Base-by-base conservation (phyloP, 2,113 vertebrate species). In the Scomber japonicus region DNA sequence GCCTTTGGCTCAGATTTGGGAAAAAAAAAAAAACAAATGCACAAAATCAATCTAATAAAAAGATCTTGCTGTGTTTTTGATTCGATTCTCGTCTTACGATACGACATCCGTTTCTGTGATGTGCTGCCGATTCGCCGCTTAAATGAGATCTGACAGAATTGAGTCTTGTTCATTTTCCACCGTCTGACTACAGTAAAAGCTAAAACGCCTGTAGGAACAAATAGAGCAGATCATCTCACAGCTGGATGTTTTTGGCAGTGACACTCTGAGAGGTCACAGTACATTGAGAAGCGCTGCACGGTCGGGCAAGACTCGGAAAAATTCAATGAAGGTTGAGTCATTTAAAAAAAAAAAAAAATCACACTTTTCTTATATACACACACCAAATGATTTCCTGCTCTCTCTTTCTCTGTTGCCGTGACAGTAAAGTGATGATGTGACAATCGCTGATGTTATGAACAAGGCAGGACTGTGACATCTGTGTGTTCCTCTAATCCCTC, bases 161-260 rank as follows among this genome's bases (percentile, higher is more conserved):
- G 35, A 79, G 68, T 54, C 73, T 48, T 83, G 75, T 82, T 86
- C 45, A 53, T 75, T 86, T 85, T 76, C 80, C 80, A 82, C 60
- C 66, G 56, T 61, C 64, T 75, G 70, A 87, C 63, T 60, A 83
- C 68, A 59, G 75, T 48, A 80, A 86, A 78, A 2, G 40, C 75
- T 68, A 21, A 61, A 78, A 78, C 13, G 50, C 75, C 72, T 75
- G 21, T 16, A 60, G 72, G 78, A 88, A 81, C 78, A 82, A 82
- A 80, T 4, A 44, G 61, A 71, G 74, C 46, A 3, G 69, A 86
- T 86, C 82, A 21, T 71, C 81, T 85, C 89, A 81, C 90, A 85
- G 89, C 86, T 81, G 85, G 88, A 86, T 82, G 85, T 84, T 88
- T 85, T 59, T 60, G 74, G 74, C 76, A 44, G 30, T 68, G 87